Evolutionary conservation across 2,888 invertebrate genomes (phyloP), one percentile per base, ranked within the genome.

Genomic region (Lasioglossum leucozonium): DNA sequence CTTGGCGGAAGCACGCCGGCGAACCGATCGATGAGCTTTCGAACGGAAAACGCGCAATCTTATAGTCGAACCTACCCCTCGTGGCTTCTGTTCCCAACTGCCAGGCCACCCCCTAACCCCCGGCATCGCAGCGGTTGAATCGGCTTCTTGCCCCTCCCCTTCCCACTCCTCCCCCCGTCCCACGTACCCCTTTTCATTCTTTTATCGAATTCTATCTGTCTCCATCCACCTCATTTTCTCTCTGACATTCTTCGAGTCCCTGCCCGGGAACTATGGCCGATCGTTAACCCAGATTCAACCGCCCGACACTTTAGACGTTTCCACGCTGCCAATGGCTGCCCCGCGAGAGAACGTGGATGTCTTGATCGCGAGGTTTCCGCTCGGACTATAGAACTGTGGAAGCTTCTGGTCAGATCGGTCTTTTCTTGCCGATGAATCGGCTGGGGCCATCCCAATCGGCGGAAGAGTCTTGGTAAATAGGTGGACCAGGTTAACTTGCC

Each of bases 231-330:
- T 82, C 84, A 37, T 88, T 82, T 69, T 81, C 79, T 47, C 73
- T 71, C 76, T 79, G 79, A 84, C 86, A 84, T 87, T 81, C 87
- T 82, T 82, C 77, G 71, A 62, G 69, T 55, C 78, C 81, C 74
- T 72, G 67, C n/a, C 73, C 69, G 69, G 67, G 77, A 76, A 73
- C 72, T 84, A 77, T 82, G 78, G 84, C 84, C 82, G 90, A 90
- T 90, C 89, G 86, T 90, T 90, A 90, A 90, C 90, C 90, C 79
- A 90, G 87, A 90, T 89, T 83, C 81, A 34, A 72, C 73, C 74
- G 74, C 72, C 67, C 74, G 84, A 85, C 85, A 86, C 83, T 84
- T 80, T 67, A 71, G 77, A 84, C 85, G 76, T 77, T 77, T 85
- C 80, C 73, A 44, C 77, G 73, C 73, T 79, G 77, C 74, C 82